These are phyloP conservation scores for Hypotaenidia okinawae DNA, from an alignment of 2,797 vertebrate genomes.

Conservation along the genomic window DNA sequence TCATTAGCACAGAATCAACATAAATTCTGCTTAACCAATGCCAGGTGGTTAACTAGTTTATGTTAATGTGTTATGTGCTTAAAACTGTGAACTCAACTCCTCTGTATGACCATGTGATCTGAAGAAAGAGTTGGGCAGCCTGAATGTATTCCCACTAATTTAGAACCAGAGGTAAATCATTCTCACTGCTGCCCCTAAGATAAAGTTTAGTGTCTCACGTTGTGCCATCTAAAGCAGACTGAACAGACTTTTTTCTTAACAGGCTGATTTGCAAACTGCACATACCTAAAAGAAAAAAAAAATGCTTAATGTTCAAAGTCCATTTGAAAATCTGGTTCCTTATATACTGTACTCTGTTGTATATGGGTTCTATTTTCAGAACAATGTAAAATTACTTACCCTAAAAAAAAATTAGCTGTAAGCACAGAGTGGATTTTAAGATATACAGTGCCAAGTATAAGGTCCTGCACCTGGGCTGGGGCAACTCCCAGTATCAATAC, in stretches of 20 bases:
- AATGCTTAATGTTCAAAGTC: not conserved
- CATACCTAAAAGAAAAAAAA: not conserved
- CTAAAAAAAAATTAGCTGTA: not conserved
- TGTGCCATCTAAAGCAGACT: not conserved
- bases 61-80: constrained; percentile 1
- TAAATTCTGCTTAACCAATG: constrained; percentile 58
- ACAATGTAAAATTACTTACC: not conserved
- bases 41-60: constrained; percentile 47
- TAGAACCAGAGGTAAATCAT: not conserved
- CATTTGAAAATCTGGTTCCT: not conserved
- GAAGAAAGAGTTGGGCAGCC: not conserved
- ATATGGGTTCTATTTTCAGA: not conserved
- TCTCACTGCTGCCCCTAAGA: not conserved
- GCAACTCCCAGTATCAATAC: not conserved
- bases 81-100: constrained; percentile 25
- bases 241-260: not conserved
- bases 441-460: not conserved
- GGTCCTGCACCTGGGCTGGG: not conserved
- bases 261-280: not conserved
- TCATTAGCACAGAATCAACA: constrained; percentile 53
- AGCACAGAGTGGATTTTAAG: not conserved
- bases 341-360: not conserved
- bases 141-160: not conserved
- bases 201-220: not conserved
- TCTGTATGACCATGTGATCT: not conserved